Evolutionary conservation across 2,888 invertebrate species (phyloP), one percentile per base, ranked within the genome.

Genomic region (Spodoptera exigua): DNA sequence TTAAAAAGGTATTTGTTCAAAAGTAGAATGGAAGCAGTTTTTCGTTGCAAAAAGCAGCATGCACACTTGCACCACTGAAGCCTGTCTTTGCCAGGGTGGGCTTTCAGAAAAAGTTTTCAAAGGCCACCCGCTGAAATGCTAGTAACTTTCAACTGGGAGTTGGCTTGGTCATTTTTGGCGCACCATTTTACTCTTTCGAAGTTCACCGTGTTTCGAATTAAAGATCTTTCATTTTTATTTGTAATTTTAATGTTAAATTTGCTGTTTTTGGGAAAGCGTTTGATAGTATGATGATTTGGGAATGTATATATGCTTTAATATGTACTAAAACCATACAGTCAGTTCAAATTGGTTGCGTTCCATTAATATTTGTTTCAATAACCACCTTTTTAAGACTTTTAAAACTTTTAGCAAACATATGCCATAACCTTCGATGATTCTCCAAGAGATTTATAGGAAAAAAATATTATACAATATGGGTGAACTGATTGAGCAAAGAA

Each of bases 51-150:
- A 74, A 67, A 56, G 49, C 16, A 18, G 37, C 52, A 55, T 65
- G 63, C 66, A 70, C 56, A 45, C 27, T 27, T 27, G 27, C 27
- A 27, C 27, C 4, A 27, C 46, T 61, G 61, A 46, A 70, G 66
- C 68, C 53, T 60, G 65, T 74, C 76, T 74, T 78, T 78, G 76
- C 76, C 65, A 60, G 63, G 69, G 54, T 63, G 44, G 46, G 61
- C 68, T 71, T 74, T 56, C 56, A 70, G 65, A 72, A 78, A 78
- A 78, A 71, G 60, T 68, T 71, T 70, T 62, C 76, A 76, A 78
- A 78, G 76, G 73, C 65, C 51, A 49, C 32, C 41, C 47, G 40
- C 47, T 46, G 61, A 51, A 55, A 49, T 53, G 58, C 39, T 35
- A 46, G 68, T 45, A 55, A 59, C 70, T 65, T 67, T 43, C 59